Evolutionary conservation across 2,888 invertebrate species (phyloP).

Genomic region (Dasypogon diadema): DNA sequence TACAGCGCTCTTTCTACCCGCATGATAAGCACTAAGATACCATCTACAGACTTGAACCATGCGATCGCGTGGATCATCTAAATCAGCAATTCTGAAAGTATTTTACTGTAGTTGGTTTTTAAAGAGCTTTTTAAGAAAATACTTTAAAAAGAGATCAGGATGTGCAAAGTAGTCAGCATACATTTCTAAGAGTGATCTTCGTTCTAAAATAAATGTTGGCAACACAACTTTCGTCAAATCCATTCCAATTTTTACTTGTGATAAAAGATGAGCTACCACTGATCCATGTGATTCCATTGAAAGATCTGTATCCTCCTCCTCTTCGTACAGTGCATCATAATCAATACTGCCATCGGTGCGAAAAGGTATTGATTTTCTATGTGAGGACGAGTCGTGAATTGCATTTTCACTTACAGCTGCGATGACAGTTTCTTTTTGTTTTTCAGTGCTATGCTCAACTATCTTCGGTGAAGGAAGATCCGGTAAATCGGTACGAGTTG

Average conservation of each 20-base stretch:
- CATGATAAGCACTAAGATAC: slow-evolving; percentile 99
- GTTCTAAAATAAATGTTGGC: slow-evolving; percentile 98
- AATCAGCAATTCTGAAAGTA: slow-evolving; percentile 84
- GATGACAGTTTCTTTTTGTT: slow-evolving; percentile 58
- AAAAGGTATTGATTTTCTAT: slow-evolving; percentile 65
- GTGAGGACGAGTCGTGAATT: slow-evolving; percentile 45
- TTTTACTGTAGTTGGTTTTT: not conserved
- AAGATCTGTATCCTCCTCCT: slow-evolving; percentile 88
- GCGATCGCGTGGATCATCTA: slow-evolving; percentile 85
- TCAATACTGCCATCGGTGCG: slow-evolving; percentile 80
- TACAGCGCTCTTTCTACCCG: slow-evolving; percentile 95
- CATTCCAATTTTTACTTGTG: slow-evolving; percentile 99
- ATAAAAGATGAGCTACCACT: slow-evolving; percentile 95
- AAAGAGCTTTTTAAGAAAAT: slow-evolving; percentile 59
- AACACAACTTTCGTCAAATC: slow-evolving; percentile 97
- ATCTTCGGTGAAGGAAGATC: slow-evolving; percentile 12
- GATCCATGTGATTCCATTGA: slow-evolving; percentile 97
- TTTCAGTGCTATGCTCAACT: slow-evolving; percentile 26
- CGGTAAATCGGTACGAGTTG: slow-evolving; percentile 23
- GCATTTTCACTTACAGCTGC: slow-evolving; percentile 58
- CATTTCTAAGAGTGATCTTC: slow-evolving; percentile 98
- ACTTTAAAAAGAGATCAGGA: slow-evolving; percentile 96
- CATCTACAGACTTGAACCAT: slow-evolving; percentile 96
- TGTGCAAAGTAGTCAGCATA: slow-evolving; percentile 99
- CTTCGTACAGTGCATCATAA: slow-evolving; percentile 92